Evolutionary conservation across 2,113 vertebrate genomes (phyloP).

Genomic region (Tupaia tana): DNA sequence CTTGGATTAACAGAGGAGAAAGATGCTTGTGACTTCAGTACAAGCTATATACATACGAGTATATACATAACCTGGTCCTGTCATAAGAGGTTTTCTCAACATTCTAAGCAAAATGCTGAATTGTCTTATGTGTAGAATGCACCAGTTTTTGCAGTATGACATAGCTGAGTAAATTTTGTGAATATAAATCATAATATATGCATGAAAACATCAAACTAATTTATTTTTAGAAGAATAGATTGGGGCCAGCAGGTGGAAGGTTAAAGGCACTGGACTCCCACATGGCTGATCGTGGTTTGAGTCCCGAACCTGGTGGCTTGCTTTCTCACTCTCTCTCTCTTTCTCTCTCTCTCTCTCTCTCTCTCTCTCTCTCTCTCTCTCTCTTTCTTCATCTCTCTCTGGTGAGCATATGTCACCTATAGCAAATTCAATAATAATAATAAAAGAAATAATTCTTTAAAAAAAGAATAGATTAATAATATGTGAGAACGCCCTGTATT

Average conservation of each 20-base stretch:
- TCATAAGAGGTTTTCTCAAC: background rate
- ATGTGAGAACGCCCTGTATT: background rate
- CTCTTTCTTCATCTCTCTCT: too few species aligned
- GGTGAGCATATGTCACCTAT: too few species aligned
- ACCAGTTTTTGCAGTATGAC: background rate
- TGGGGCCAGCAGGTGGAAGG: too few species aligned
- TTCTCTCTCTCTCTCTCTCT: too few species aligned
- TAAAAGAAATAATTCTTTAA: background rate
- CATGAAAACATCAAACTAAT: background rate
- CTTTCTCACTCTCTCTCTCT: too few species aligned
- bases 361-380: too few species aligned
- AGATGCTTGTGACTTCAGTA: conserved; percentile 91
- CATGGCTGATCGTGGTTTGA: too few species aligned
- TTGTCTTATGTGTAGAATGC: background rate
- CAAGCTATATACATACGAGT: conserved; percentile 83
- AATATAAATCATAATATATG: background rate
- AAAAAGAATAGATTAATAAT: background rate
- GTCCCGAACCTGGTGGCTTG: too few species aligned
- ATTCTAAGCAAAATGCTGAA: background rate
- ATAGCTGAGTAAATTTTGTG: background rate
- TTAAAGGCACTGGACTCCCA: too few species aligned
- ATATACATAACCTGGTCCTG: background rate
- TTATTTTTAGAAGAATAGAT: too few species aligned
- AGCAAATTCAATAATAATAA: too few species aligned
- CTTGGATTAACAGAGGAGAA: conserved; percentile 75